phyloP scores from a whole-genome alignment of 2,113 vertebrate genomes.

The Tragelaphus scriptus region DNA sequence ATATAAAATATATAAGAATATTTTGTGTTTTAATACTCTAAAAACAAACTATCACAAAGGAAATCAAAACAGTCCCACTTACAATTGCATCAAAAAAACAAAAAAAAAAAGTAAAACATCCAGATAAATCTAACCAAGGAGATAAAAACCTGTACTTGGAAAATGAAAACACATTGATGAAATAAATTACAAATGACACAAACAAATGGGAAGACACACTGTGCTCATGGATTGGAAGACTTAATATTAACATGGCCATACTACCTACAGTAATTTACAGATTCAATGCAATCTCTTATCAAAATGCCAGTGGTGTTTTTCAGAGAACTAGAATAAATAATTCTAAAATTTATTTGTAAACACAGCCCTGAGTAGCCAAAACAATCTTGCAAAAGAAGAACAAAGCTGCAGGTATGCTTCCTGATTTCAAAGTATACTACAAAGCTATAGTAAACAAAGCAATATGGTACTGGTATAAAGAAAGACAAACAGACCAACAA shows the following conservation, averaged over 20 bases:
- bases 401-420: neutral
- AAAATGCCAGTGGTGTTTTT: neutral
- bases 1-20: neutral
- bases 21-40: neutral
- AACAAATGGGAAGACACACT: neutral
- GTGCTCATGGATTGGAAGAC: neutral
- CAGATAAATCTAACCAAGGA: neutral
- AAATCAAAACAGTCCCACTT: neutral
- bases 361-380: neutral
- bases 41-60: neutral
- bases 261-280: neutral
- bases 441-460: neutral
- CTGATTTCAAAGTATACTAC: neutral
- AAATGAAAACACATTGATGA: neutral
- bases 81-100: neutral
- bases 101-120: neutral
- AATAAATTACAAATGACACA: neutral
- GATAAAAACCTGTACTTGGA: neutral
- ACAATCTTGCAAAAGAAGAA: neutral
- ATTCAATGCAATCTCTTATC: neutral
- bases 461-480: neutral
- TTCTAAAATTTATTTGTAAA: neutral
- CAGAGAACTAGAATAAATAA: neutral
- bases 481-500: neutral
- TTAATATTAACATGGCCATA: neutral